Base-by-base conservation (phyloP, 2,888 invertebrate species). In the Polyommatus icarus region DNA sequence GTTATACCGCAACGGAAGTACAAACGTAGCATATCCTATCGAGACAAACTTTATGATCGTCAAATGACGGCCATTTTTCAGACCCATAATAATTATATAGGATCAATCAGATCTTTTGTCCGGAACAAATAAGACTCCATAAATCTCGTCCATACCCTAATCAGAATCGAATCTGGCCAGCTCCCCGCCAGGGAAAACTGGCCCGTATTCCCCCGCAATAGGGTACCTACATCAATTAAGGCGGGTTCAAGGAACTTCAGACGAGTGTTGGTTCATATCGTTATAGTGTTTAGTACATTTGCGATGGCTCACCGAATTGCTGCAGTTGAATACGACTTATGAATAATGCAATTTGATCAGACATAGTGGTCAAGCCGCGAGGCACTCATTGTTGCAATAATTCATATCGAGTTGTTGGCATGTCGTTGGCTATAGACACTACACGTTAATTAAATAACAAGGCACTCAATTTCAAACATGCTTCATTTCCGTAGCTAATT, bases 41-140 rank as follows among this genome's bases (percentile, higher is more conserved):
- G 15, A 32, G 29, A 67, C 29, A 67, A 67, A 67, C 67, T 67
- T 67, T 67, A 67, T 67, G 29, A 32, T 32, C 67, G 32, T 29
- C 15, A 12, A 32, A 29, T 29, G 67, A 20, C 67, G 24, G 46
- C 75, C 50, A 75, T 75, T 50, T 75, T 75, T 75, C 50, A 75
- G 29, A 54, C 0, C 54, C 15, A 29, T 75, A 75, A 50, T 29
- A 50, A 75, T 50, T 75, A 73, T 73, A 73, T 75, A 0, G 75
- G 54, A 54, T 32, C 75, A 75, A 75, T 75, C 75, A 54, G 50
- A 75, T 75, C 75, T 75, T 75, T 75, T 75, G 75, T 75, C 75
- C 75, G 24, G 75, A 75, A 75, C 75, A 75, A 75, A 75, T 75
- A 50, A 6, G 46, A 10, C 8, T 12, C 29, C 75, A 75, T 75